These are phyloP conservation scores for Eilema depressum DNA, from an alignment of 2,888 invertebrate species.

Conservation along the genomic window DNA sequence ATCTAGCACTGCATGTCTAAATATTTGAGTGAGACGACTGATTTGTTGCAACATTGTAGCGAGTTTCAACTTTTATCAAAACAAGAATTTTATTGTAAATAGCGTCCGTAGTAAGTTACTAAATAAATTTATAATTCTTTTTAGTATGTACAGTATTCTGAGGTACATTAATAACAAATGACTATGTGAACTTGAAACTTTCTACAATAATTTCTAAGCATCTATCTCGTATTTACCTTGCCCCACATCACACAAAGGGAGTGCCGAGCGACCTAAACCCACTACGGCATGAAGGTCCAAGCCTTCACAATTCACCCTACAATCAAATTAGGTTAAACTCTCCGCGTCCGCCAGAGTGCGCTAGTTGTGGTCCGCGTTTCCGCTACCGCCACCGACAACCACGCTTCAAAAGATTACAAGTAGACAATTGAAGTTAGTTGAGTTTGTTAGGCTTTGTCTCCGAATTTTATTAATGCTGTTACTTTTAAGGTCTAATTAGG, in stretches of 20 bases:
- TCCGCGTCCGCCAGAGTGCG: slow-evolving; percentile 43
- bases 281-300: slow-evolving; percentile 46
- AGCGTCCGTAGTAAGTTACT: no score
- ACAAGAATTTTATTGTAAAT: no score
- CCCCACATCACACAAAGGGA: slow-evolving; percentile 40
- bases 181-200: slow-evolving; percentile 1
- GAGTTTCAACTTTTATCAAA: background rate
- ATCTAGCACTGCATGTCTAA: no score
- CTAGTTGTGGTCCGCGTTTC: slow-evolving; percentile 42
- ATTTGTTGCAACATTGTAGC: no score
- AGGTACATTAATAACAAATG: no score
- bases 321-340: slow-evolving; percentile 77
- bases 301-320: slow-evolving; percentile 59
- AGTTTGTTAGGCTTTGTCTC: slow-evolving; percentile 42
- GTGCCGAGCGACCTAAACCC: slow-evolving; percentile 39
- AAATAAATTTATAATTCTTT: background rate
- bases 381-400: slow-evolving; percentile 32
- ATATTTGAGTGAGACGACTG: no score
- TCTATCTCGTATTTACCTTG: slow-evolving; percentile 44
- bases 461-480: slow-evolving; percentile 46
- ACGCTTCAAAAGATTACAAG: slow-evolving; percentile 52
- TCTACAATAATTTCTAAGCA: slow-evolving; percentile 34
- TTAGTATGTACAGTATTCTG: no score
- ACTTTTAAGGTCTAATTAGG: slow-evolving; percentile 46
- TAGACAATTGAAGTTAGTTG: slow-evolving; percentile 48